Percentiles rank a stretch among this genome's conserved stretches.
Conservation (phyloP, 2,888 invertebrate genomes). For the Siphonodentalium dalli region DNA sequence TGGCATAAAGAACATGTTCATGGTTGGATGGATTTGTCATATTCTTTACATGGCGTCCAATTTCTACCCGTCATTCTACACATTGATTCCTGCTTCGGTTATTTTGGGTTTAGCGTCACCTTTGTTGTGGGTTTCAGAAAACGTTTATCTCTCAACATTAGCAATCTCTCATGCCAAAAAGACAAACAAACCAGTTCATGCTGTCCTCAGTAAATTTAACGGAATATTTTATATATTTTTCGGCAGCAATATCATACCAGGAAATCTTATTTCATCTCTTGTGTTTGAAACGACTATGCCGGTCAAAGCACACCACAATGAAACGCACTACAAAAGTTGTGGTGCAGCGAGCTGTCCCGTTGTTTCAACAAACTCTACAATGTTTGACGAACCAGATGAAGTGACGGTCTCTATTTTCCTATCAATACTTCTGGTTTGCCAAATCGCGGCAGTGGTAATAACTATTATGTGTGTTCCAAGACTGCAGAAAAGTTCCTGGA, state of each 20-base stretch:
- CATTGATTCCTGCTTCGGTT: slow-evolving; percentile 51
- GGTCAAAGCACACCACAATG: not conserved
- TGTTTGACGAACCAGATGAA: slow-evolving; percentile 37
- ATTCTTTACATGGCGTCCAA: slow-evolving; percentile 51
- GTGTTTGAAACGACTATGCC: too few relatives aligned
- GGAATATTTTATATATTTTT: slow-evolving; percentile 55
- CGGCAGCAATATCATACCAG: slow-evolving; percentile 55
- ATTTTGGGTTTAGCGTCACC: slow-evolving; percentile 50
- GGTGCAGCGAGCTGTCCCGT: slow-evolving; percentile 44
- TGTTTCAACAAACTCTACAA: slow-evolving; percentile 22
- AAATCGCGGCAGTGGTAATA: slow-evolving; percentile 44
- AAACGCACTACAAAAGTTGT: too few relatives aligned
- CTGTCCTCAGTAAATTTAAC: slow-evolving; percentile 49
- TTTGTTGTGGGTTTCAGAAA: slow-evolving; percentile 57
- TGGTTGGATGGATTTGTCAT: slow-evolving; percentile 44
- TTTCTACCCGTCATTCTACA: slow-evolving; percentile 48
- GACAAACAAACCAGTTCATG: slow-evolving; percentile 35
- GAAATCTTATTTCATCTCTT: slow-evolving; percentile 54
- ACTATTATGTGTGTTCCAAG: slow-evolving; percentile 41
- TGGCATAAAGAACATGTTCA: slow-evolving; percentile 49
- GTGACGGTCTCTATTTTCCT: slow-evolving; percentile 47
- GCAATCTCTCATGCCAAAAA: slow-evolving; percentile 46
- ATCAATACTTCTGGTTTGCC: slow-evolving; percentile 44
- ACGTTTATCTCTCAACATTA: slow-evolving; percentile 51
- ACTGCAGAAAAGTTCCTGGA: slow-evolving; percentile 26